A percentile compares a stretch with the other conserved stretches of the same genome.
Conservation (phyloP, 2,888 invertebrate genomes). For the Drosophila tripunctata region DNA sequence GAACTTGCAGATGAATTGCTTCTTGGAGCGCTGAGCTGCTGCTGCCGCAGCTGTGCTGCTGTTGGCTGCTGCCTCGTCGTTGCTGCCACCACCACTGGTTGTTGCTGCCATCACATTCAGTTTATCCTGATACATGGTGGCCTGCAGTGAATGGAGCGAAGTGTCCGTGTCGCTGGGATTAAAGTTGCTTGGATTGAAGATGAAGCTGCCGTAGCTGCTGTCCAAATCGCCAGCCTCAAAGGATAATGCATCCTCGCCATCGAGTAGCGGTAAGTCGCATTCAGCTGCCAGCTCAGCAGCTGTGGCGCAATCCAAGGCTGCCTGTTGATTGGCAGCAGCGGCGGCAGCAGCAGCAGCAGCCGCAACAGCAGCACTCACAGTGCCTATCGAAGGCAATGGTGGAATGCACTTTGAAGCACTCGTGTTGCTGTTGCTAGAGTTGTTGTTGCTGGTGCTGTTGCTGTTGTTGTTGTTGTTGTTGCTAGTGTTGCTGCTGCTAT, state of each 20-base stretch:
- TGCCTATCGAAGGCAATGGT: constrained; percentile 85
- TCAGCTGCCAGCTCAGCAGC: constrained; percentile 87
- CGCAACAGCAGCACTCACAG: constrained; percentile 82
- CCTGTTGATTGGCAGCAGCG: constrained; percentile 85
- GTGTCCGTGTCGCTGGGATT: constrained; percentile 56
- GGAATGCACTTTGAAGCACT: constrained; percentile 54
- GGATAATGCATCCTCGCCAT: constrained; percentile 90
- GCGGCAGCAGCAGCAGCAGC: constrained; percentile 85
- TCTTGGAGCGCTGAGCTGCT: constrained; percentile 90
- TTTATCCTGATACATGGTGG: constrained; percentile 83
- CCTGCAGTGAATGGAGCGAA: constrained; percentile 77
- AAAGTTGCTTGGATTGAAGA: constrained; percentile 86
- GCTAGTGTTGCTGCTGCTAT: constrained; percentile 63
- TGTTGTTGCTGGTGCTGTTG: constrained; percentile 68
- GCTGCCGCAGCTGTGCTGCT: constrained; percentile 60
- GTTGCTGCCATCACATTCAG: constrained; percentile 64
- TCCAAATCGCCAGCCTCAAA: constrained; percentile 85
- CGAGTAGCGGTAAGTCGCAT: constrained; percentile 88
- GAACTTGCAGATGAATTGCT: constrained; percentile 99
- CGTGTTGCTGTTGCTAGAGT: constrained; percentile 19
- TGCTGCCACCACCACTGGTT: constrained; percentile 15
- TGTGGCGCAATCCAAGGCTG: constrained; percentile 63
- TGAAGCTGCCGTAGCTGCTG: constrained; percentile 88
- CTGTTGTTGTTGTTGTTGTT: constrained; percentile 12
- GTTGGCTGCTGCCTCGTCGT: constrained; percentile 39